Evolutionary conservation across 1,140 invertebrate genomes (phyloP).

Genomic region (Delia radicum): DNA sequence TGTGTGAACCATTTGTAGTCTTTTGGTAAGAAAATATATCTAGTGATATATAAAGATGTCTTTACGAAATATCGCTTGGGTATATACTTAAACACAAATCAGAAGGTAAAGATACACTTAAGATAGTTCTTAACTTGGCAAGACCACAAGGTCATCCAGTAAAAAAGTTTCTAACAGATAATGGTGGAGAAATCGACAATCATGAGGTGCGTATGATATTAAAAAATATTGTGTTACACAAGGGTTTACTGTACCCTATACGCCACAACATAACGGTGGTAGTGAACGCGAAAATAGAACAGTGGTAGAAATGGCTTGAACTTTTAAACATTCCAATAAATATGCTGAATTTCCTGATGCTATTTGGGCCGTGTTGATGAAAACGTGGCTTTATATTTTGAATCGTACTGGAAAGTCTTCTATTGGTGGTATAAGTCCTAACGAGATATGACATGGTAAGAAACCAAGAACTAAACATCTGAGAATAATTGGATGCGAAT

Average conservation of each 20-base stretch:
- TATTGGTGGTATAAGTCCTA: constrained; percentile 23
- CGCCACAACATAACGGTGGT: constrained; percentile 49
- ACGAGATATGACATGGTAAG: background rate
- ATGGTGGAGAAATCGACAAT: constrained; percentile 48
- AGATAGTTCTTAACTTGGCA: constrained; percentile 23
- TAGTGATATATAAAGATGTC: constrained; percentile 32
- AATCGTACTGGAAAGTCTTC: constrained; percentile 37
- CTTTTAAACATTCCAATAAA: constrained; percentile 44
- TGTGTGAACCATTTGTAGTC: constrained; percentile 20
- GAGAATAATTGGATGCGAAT: background rate
- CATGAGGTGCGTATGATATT: constrained; percentile 38
- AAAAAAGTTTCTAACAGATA: constrained; percentile 35
- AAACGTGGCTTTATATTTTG: constrained; percentile 38
- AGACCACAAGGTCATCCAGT: constrained; percentile 15
- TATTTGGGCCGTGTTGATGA: constrained; percentile 43
- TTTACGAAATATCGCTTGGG: constrained; percentile 30
- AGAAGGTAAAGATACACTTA: constrained; percentile 22
- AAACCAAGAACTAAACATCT: constrained; percentile 19
- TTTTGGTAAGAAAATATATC: constrained; percentile 20
- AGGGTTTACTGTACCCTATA: constrained; percentile 43
- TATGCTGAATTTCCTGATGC: constrained; percentile 27
- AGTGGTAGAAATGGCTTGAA: constrained; percentile 49
- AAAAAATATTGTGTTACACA: constrained; percentile 39
- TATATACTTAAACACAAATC: constrained; percentile 27
- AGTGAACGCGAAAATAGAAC: constrained; percentile 49